A percentile compares a stretch with the other conserved stretches of the same genome.
These are phyloP conservation scores for Xanthorhoe designata DNA, from an alignment of 2,888 invertebrate species.

Conservation along the genomic window DNA sequence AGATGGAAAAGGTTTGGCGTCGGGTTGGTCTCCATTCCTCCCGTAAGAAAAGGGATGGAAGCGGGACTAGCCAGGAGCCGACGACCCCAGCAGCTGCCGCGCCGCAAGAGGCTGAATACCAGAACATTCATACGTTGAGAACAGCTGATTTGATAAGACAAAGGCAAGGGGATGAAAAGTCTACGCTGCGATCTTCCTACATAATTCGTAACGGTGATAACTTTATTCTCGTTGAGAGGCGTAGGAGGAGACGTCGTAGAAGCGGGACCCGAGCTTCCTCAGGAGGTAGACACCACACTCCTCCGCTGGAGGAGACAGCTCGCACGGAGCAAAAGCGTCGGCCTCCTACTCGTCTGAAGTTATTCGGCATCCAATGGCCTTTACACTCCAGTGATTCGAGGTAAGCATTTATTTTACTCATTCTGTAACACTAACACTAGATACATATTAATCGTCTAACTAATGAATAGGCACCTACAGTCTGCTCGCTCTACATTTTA, in stretches of 20 bases:
- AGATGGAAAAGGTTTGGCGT: slow-evolving; percentile 86
- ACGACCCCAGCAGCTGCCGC: slow-evolving; percentile 51
- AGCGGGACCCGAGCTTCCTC: slow-evolving; percentile 81
- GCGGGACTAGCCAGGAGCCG: slow-evolving; percentile 79
- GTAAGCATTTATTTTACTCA: slow-evolving; percentile 56
- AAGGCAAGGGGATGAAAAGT: slow-evolving; percentile 80
- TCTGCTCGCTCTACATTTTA: slow-evolving; percentile 1
- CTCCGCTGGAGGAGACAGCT: slow-evolving; percentile 75
- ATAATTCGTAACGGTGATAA: slow-evolving; percentile 83
- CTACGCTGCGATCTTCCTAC: slow-evolving; percentile 80
- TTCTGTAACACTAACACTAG: slow-evolving; percentile 12
- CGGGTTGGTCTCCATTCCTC: slow-evolving; percentile 85
- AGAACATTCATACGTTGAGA: slow-evolving; percentile 80
- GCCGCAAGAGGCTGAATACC: slow-evolving; percentile 79
- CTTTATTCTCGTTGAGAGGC: slow-evolving; percentile 79
- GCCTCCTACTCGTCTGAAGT: slow-evolving; percentile 79
- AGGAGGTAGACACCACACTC: slow-evolving; percentile 77
- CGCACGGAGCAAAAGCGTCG: slow-evolving; percentile 78
- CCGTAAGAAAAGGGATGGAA: slow-evolving; percentile 85
- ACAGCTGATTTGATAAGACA: slow-evolving; percentile 83
- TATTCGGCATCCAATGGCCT: slow-evolving; percentile 84
- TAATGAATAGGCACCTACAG: neutral
- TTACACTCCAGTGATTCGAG: slow-evolving; percentile 82
- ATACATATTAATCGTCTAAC: slow-evolving; percentile 17
- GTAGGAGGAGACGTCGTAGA: slow-evolving; percentile 75